Evolutionary conservation across 1,140 invertebrate species (phyloP).

Genomic region (Gyrodactylus salaris): DNA sequence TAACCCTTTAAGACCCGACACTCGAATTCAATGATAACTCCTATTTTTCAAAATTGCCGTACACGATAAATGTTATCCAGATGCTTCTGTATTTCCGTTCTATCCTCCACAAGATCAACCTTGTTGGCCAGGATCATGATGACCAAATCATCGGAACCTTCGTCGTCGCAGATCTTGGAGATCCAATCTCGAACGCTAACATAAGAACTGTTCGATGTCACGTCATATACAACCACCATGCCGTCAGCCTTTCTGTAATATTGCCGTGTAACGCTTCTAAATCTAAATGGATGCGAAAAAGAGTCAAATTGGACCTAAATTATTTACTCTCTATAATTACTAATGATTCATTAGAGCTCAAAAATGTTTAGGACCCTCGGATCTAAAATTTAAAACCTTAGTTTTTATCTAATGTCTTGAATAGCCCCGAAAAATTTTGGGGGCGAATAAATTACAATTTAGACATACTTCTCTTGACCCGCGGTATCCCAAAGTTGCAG

Average conservation of each 20-base stretch:
- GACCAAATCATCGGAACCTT: constrained; percentile 19
- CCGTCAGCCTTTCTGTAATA: constrained; percentile 36
- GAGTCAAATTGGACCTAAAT: neutral
- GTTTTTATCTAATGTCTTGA: too few species aligned
- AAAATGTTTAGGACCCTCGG: neutral
- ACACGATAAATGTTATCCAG: too few species aligned
- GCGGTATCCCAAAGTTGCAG: constrained; percentile 30
- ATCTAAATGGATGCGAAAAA: constrained; percentile 18
- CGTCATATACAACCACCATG: constrained; percentile 32
- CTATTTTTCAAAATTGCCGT: too few species aligned
- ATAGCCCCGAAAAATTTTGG: neutral
- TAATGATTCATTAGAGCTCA: neutral
- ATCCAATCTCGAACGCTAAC: constrained; percentile 32
- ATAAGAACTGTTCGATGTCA: constrained; percentile 30
- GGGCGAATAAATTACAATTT: neutral
- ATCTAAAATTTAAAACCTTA: neutral
- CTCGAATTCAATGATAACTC: too few species aligned
- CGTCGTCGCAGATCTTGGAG: constrained; percentile 21
- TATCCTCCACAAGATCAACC: constrained; percentile 20
- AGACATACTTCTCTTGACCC: constrained; percentile 24
- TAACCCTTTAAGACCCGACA: too few species aligned
- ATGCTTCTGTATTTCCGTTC: constrained; percentile 9
- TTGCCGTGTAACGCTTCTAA: constrained; percentile 32
- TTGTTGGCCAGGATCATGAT: constrained; percentile 22
- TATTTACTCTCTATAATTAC: neutral